A percentile compares a stretch with the other conserved stretches of the same genome.
Evolutionary conservation across 2,888 invertebrate species (phyloP).

Genomic region (Eucriotettix oculatus): DNA sequence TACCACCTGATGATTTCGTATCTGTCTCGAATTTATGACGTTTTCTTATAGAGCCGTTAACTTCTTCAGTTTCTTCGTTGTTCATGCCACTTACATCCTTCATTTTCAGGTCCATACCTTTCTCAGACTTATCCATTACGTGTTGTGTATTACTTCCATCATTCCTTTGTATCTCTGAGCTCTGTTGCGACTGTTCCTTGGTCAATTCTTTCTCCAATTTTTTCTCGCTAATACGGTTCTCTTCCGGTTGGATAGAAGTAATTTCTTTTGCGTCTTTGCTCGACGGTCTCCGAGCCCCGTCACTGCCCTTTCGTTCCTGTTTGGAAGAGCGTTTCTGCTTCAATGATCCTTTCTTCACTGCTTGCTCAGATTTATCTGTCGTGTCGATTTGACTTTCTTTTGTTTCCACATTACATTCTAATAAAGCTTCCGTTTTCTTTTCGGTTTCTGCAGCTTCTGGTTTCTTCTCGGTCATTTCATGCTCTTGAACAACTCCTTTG

Average conservation of each 20-base stretch:
- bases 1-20: conserved; percentile 14
- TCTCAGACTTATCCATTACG: conserved; percentile 20
- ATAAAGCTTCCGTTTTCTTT: conserved; percentile 10
- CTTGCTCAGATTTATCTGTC: background rate
- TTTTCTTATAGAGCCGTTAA: conserved; percentile 6
- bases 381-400: conserved; percentile 8
- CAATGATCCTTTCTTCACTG: background rate
- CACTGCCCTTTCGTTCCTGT: background rate
- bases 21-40: conserved; percentile 10
- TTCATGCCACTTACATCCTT: conserved; percentile 5
- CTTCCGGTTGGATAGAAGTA: conserved; percentile 13
- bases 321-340: background rate
- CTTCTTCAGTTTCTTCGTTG: conserved; percentile 9
- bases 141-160: conserved; percentile 16
- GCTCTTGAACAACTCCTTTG: conserved; percentile 8
- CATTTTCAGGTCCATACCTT: conserved; percentile 6
- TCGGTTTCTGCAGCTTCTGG: conserved; percentile 5
- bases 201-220: conserved; percentile 22
- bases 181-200: conserved; percentile 15
- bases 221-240: conserved; percentile 14
- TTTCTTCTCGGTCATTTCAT: conserved; percentile 12
- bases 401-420: conserved; percentile 8
- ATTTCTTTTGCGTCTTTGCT: conserved; percentile 16
- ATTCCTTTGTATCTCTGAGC: conserved; percentile 11
- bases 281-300: conserved; percentile 4